phyloP scores from a whole-genome alignment of 2,888 invertebrate species.

The Trichogramma evanescens region DNA sequence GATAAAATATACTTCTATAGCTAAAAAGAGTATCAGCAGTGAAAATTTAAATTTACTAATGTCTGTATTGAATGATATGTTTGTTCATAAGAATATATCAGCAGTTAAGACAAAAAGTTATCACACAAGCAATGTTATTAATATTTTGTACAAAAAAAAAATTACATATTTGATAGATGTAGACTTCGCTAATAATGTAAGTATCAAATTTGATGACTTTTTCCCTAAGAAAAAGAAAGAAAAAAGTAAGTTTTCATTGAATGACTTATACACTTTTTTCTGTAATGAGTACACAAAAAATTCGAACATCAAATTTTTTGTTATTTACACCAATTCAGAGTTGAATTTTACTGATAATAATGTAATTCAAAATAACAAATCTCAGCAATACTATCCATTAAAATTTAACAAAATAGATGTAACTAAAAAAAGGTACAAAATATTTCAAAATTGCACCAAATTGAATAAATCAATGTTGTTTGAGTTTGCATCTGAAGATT shows the following conservation, averaged over 20 bases:
- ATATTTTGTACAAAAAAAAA: constrained; percentile 17
- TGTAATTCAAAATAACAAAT: not conserved
- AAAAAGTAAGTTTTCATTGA: constrained; percentile 1
- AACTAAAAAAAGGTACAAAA: constrained; percentile 10
- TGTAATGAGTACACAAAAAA: not conserved
- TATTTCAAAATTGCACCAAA: constrained; percentile 5
- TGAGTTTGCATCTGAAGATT: constrained; percentile 6
- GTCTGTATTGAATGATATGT: constrained; percentile 3
- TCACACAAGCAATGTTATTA: not conserved
- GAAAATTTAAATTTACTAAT: constrained; percentile 2
- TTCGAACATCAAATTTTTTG: constrained; percentile 5
- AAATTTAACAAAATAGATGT: constrained; percentile 9
- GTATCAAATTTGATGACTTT: constrained; percentile 26
- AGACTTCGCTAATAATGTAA: constrained; percentile 5
- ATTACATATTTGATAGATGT: constrained; percentile 14
- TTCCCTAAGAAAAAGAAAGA: constrained; percentile 7
- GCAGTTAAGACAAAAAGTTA: not conserved
- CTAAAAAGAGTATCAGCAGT: not conserved
- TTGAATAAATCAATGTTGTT: constrained; percentile 6
- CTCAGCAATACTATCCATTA: constrained; percentile 1
- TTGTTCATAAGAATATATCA: constrained; percentile 2
- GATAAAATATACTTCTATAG: constrained; percentile 24
- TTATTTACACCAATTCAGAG: constrained; percentile 10
- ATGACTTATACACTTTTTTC: constrained; percentile 8
- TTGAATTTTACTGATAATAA: constrained; percentile 4